Evolutionary conservation across 2,113 vertebrate genomes (phyloP).

Genomic region (Connochaetes taurinus): DNA sequence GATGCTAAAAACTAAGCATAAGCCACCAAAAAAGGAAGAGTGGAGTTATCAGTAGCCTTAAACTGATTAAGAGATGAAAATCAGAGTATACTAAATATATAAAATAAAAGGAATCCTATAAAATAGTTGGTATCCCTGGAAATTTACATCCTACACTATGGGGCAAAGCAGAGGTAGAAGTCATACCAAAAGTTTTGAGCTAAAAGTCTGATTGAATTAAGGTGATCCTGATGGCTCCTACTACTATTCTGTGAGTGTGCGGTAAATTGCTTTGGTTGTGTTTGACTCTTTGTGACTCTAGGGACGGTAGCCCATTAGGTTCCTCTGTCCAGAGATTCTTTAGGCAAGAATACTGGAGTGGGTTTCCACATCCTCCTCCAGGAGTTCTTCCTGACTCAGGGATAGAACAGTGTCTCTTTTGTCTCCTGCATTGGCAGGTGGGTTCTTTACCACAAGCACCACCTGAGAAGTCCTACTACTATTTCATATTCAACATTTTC

Average conservation of each 20-base stretch:
- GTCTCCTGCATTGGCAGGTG: neutral
- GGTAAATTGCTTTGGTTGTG: neutral
- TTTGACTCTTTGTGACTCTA: neutral
- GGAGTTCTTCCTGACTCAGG: neutral
- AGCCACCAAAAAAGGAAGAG: neutral
- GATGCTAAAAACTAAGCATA: neutral
- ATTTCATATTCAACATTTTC: neutral
- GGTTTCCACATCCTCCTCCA: neutral
- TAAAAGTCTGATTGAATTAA: neutral
- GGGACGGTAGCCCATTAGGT: neutral
- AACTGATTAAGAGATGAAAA: neutral
- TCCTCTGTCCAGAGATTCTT: neutral
- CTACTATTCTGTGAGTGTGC: neutral
- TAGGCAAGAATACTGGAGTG: neutral
- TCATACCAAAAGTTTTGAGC: neutral
- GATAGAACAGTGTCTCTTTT: neutral
- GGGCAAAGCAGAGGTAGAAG: neutral
- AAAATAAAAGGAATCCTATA: neutral
- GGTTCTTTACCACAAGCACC: neutral
- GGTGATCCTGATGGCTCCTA: too few relatives aligned
- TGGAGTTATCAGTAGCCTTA: neutral
- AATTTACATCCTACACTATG: neutral
- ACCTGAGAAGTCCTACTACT: neutral
- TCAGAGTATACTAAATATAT: neutral
- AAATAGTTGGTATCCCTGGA: too few relatives aligned